Conservation (phyloP, 2,888 invertebrate species). For the Heteromyza rotundicornis region DNA sequence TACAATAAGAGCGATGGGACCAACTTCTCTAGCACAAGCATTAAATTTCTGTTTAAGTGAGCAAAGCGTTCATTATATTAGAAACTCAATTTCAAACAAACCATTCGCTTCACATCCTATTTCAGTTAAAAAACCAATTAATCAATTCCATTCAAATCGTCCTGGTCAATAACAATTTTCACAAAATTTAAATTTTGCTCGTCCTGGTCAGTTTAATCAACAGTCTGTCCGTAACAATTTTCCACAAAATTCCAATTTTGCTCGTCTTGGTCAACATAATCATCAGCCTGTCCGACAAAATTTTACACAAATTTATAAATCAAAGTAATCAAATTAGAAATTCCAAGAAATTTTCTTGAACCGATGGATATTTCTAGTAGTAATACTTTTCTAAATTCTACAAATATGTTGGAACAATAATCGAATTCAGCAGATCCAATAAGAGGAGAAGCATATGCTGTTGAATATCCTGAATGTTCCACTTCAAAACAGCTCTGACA, state of each 20-base stretch:
- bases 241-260: constrained; percentile 4
- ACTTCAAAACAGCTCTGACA: neutral
- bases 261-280: neutral
- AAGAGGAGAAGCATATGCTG: neutral
- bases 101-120: no score
- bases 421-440: neutral
- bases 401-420: neutral
- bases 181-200: no score
- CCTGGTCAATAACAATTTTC: no score
- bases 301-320: neutral
- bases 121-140: no score
- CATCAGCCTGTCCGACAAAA: neutral
- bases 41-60: constrained; percentile 28
- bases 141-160: no score
- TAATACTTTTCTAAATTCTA: neutral
- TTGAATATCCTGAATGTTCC: neutral
- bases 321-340: constrained; percentile 3
- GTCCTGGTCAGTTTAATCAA: no score
- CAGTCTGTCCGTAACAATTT: neutral
- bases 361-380: constrained; percentile 20
- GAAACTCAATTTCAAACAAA: neutral
- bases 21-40: constrained; percentile 28
- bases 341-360: neutral
- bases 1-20: constrained; percentile 34
- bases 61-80: constrained; percentile 29